Base-by-base conservation (phyloP, 2,797 vertebrate genomes). In the Paguma larvata region DNA sequence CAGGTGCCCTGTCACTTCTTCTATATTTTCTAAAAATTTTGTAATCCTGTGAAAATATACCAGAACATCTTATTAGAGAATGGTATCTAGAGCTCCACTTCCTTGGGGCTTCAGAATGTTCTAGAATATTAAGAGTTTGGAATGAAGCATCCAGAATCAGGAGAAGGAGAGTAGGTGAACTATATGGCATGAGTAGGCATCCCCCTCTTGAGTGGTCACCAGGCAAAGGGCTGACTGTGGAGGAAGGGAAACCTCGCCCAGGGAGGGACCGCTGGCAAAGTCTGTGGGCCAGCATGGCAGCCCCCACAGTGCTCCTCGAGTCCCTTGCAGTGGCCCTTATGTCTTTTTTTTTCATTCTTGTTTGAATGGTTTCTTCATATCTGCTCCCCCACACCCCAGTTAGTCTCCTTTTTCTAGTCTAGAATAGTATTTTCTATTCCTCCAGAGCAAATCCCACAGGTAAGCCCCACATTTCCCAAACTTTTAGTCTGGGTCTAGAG, bases 351-450 rank as follows among this genome's bases (percentile, higher is more conserved):
- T 65, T 85, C 34, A 72, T 78, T 92, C 14, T 32, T 72, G 5
- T 63, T 91, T 65, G 46, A 53, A 27, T 25, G 62, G 63, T 62
- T 93, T 86, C 21, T 53, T 68, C 30, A 67, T 6, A 59, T 34
- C 21, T 4, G 25, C 27, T 59, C 30, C 53, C 1, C n/a, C 63
- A 63, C 8, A 2, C 23, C 25, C 19, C 13, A 68, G n/a, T 67
- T 41, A 18, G 41, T 23, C 30, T 11, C 34, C 78, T 9, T 77
- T 27, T 2, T 2, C 10, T 5, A 38, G 2, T 25, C 46, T 73
- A 65, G 44, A 82, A 16, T 79, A 70, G 48, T 79, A 75, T 84
- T 68, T 96, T 89, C 62, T 85, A 30, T 32, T 63, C 27, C 51
- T 34, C 34, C 59, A 51, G 32, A 85, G n/a, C 7, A 82, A 80